These are phyloP conservation scores for Sphaerodactylus townsendi DNA, from an alignment of 2,113 vertebrate genomes.

Conservation along the genomic window DNA sequence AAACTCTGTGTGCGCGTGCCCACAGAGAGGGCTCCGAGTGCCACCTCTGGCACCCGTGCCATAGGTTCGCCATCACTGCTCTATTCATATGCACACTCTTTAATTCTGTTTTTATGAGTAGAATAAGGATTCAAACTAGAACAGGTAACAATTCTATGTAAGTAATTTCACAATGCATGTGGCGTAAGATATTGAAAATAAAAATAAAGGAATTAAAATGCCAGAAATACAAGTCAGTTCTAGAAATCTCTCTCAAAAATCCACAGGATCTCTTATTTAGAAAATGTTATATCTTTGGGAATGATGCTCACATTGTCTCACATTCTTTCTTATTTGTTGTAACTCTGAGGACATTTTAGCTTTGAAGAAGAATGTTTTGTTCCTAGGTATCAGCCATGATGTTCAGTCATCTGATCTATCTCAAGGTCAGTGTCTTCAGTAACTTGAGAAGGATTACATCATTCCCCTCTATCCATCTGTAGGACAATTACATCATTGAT, in stretches of 20 bases:
- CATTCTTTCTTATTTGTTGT: conserved; percentile 38
- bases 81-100: neutral
- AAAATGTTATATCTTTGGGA: conserved; percentile 16
- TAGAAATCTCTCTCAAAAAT: neutral
- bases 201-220: conserved; percentile 14
- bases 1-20: too few species aligned
- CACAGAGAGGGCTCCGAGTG: too few species aligned
- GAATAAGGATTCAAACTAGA: neutral
- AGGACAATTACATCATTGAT: conserved; percentile 75
- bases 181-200: neutral
- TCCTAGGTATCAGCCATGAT: conserved; percentile 52
- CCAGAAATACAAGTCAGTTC: conserved; percentile 18
- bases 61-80: too few species aligned
- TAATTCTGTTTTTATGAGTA: neutral
- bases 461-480: conserved; percentile 65
- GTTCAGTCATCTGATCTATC: conserved; percentile 58
- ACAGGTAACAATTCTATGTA: neutral
- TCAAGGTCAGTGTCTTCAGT: conserved; percentile 77
- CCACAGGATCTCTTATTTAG: neutral
- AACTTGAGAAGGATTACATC: conserved; percentile 77
- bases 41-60: too few species aligned
- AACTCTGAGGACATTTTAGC: conserved; percentile 43
- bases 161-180: neutral
- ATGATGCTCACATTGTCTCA: conserved; percentile 7
- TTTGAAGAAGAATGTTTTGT: conserved; percentile 63